Base-by-base conservation (phyloP, 2,888 invertebrate genomes). In the Lucinisca nassula region DNA sequence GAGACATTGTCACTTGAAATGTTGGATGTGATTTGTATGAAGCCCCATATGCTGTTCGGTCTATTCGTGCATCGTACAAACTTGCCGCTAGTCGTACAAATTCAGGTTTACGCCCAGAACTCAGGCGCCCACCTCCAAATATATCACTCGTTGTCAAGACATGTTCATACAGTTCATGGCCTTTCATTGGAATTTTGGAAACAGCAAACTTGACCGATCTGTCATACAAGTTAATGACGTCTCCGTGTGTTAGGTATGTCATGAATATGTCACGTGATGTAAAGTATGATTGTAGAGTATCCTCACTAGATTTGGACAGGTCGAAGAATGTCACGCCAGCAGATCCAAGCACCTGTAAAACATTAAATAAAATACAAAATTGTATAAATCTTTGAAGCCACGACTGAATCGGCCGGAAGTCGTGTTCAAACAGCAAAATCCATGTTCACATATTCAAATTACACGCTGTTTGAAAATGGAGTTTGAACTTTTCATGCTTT, bases 171-270 rank as follows among this genome's bases (percentile, higher is more conserved):
- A 74, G 45, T 79, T 93, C 93, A 70, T 92, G 89, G 12, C 92
- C 92, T 67, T 14, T 61, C 84, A 93, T 88, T 1, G 87, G 82
- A n/a, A 80, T 74, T 79, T 92, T 92, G 21, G 70, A 40, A 0
- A 86, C 37, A 2, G 91, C 84, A 72, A 92, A 93, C 0, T 80
- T 85, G 24, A 93, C 88, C 10, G 82, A 77, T 35, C 82, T 88
- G 67, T 89, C 85, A 17, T 61, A 38, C 14, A 93, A 81, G 78
- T 85, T 77, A 30, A 93, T 90, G 40, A 67, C 81, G 84, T 94
- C 94, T 17, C 92, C 92, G 40, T 91, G 85, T 32, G 93, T 94
- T 10, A 93, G 85, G 74, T 91, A 94, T 10, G 90, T 87, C 35
- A 92, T 73, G 61, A 80, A 89, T 0, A 93, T 91, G 49, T 92